These are phyloP conservation scores for Cyprinodon variegatus DNA, from an alignment of 2,113 vertebrate genomes.

Conservation along the genomic window DNA sequence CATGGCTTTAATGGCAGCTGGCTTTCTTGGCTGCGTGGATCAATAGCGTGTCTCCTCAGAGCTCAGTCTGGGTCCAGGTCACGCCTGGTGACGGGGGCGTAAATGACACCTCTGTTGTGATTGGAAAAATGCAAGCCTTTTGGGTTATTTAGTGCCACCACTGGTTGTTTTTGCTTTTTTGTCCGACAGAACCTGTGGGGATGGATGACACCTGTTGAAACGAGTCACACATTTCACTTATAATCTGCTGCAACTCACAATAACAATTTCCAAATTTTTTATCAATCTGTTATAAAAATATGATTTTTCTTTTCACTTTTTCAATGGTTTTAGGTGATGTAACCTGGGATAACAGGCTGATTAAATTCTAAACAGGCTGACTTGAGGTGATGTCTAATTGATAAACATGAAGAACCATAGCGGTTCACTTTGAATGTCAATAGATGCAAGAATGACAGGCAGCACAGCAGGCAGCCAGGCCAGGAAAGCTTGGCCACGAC, in stretches of 20 bases:
- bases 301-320: slow-evolving; percentile 4
- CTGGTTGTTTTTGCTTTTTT: slow-evolving; percentile 14
- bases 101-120: slow-evolving; percentile 76
- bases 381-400: slow-evolving; percentile 75
- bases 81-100: slow-evolving; percentile 55
- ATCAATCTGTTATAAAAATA: not conserved
- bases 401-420: slow-evolving; percentile 73
- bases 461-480: slow-evolving; percentile 64
- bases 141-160: slow-evolving; percentile 59
- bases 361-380: slow-evolving; percentile 69
- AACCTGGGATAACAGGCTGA: slow-evolving; percentile 65
- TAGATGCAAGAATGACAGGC: slow-evolving; percentile 66
- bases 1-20: slow-evolving; percentile 85
- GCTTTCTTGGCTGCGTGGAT: slow-evolving; percentile 83
- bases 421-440: slow-evolving; percentile 76
- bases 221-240: slow-evolving; percentile 15
- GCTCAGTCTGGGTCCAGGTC: slow-evolving; percentile 74
- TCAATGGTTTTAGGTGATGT: slow-evolving; percentile 41
- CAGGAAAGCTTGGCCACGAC: slow-evolving; percentile 62
- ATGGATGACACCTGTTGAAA: slow-evolving; percentile 65
- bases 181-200: not conserved
- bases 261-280: not conserved
- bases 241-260: slow-evolving; percentile 1
- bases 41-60: slow-evolving; percentile 83
- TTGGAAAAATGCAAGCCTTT: slow-evolving; percentile 65